Base-by-base conservation (phyloP, 2,888 invertebrate genomes). In the Hypercompe scribonia region DNA sequence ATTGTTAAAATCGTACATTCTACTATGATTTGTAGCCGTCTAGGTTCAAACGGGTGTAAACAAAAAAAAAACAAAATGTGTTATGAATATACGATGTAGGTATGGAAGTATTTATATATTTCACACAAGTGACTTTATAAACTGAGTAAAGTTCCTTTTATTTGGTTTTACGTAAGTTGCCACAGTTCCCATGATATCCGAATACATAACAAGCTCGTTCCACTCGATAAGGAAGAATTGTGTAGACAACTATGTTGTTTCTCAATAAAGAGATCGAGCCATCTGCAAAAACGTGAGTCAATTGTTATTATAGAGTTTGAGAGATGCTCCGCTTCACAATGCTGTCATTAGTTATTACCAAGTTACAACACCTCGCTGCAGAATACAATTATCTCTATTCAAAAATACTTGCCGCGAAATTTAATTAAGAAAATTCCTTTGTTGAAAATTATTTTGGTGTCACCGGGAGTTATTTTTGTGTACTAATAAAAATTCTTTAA, bases 221-320 rank as follows among this genome's bases (percentile, higher is more conserved):
- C 87, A 85, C 79, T 78, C 83, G 94, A 95, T 94, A 93, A 92
- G 91, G 90, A 92, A 93, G 91, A 91, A 83, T 85, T 76, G 85
- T 88, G 84, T 86, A 90, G 88, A 86, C 84, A 87, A 88, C 86
- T 88, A 88, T 87, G 88, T 86, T 83, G 90, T 94, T 94, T 92
- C 94, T 89, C 90, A 93, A 93, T 93, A 91, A 92, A 91, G 91
- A 91, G 90, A 92, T 92, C 91, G 91, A 92, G 80, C 82, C 87
- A 88, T 89, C 91, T 87, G 90, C 93, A 94, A 94, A 95, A 95
- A 95, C 94, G 94, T 94, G 94, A 93, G 93, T 86, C 82, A 89
- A 90, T 88, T 86, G 90, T 90, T 91, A 91, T 90, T 88, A 88
- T 88, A 86, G 87, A 86, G 90, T 88, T 89, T 84, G 86, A 88